Base-by-base conservation (phyloP, 2,888 invertebrate genomes). In the Tenthredo mesomela region DNA sequence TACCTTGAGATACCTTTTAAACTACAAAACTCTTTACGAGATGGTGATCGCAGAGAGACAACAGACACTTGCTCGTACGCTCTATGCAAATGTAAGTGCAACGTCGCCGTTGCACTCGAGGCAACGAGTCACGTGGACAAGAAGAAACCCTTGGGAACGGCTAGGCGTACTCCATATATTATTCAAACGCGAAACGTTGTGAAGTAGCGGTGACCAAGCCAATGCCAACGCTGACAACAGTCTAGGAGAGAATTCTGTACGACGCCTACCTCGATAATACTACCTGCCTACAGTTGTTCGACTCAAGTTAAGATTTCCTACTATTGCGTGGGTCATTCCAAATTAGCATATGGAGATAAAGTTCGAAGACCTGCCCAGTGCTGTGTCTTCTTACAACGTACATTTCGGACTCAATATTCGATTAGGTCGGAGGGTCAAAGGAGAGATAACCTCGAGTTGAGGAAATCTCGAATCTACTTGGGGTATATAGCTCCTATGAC, bases 1-100 rank as follows among this genome's bases (percentile, higher is more conserved):
- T 25, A 67, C 21, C n/a, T 43, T 58, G 40, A 70, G 67, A 82
- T 37, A 67, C 67, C 67, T 67, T 43, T 67, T 61, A 78, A 70
- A 82, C 84, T 67, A 84, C 58, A 40, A 78, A 84, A 84, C 84
- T 84, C 80, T 84, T 84, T 84, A 84, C 84, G 84, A 84, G 78
- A 82, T 78, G 47, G 80, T 29, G 78, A 77, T 84, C 84, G 47
- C 58, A 7, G n/a, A 84, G 84, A 84, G 84, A 84, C 84, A 75
- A 84, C 75, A 29, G 75, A 78, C 67, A 29, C 58, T 58, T 33
- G 58, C 80, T 61, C 58, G 80, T 58, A 61, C 37, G 40, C 82
- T 50, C 67, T 70, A 82, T 82, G 82, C 67, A 82, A 82, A 25
- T 58, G 37, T 10, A 50, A 37, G 15, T 58, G 37, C 21, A 50